phyloP scores from a whole-genome alignment of 2,888 invertebrate species.

The Tethea ocularis region DNA sequence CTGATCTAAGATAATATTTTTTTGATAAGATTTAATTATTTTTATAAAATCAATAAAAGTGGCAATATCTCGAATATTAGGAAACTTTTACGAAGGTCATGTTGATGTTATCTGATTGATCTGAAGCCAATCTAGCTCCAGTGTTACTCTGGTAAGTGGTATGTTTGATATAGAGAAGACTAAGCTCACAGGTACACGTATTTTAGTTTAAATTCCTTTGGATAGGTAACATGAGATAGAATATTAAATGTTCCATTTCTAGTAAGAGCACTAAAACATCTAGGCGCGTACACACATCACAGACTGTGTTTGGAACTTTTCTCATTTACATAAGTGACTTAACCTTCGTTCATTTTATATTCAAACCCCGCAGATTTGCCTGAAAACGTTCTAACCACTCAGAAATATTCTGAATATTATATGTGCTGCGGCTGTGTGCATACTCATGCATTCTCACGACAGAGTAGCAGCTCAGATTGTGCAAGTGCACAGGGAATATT shows the following conservation, averaged over 20 bases:
- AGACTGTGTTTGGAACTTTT: constrained; percentile 45
- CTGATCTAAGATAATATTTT: background rate
- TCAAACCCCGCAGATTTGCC: constrained; percentile 43
- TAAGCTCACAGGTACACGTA: background rate
- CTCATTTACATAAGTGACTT: constrained; percentile 63
- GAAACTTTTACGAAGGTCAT: too few relatives aligned
- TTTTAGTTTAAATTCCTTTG: background rate
- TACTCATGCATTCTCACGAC: constrained; percentile 20
- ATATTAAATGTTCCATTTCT: constrained; percentile 24
- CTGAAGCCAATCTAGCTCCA: too few relatives aligned
- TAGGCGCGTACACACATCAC: constrained; percentile 29
- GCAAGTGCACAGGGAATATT: constrained; percentile 7
- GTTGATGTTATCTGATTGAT: too few relatives aligned
- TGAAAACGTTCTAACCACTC: constrained; percentile 38
- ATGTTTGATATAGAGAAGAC: background rate
- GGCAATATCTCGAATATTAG: too few relatives aligned
- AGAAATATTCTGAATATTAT: constrained; percentile 54
- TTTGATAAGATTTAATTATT: too few relatives aligned
- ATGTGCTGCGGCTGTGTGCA: constrained; percentile 30
- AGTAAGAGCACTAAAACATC: constrained; percentile 21
- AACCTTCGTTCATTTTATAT: constrained; percentile 59
- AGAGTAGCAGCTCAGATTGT: constrained; percentile 2
- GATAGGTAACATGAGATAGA: constrained; percentile 12
- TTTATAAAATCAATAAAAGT: too few relatives aligned
- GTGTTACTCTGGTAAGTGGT: background rate